Percentiles rank a stretch among this genome's conserved stretches.
phyloP scores from a whole-genome alignment of 2,113 vertebrate genomes.

The Trogon melanurus region DNA sequence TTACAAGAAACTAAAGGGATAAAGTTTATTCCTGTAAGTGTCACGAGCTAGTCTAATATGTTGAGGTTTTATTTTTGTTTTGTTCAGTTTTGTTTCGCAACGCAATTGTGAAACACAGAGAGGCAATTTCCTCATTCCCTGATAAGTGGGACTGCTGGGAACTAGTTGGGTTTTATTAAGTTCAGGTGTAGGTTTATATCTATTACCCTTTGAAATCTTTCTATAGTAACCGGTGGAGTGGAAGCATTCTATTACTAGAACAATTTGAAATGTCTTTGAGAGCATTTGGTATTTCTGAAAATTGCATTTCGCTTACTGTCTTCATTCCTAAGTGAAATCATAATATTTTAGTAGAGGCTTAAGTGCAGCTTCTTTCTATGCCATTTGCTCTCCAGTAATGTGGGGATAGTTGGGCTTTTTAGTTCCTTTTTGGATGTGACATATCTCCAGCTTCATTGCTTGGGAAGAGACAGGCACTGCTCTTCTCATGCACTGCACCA shows the following conservation, averaged over 20 bases:
- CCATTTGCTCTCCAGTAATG: background rate
- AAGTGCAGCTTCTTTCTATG: background rate
- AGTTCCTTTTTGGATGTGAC: background rate
- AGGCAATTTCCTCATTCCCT: background rate
- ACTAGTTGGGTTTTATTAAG: background rate
- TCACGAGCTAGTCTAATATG: background rate
- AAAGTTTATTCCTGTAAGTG: background rate
- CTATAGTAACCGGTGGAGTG: background rate
- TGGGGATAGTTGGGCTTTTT: background rate
- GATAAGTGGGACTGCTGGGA: background rate
- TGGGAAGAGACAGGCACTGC: background rate
- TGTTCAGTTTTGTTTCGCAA: background rate
- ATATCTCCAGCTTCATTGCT: background rate
- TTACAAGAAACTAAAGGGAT: background rate
- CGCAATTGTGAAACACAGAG: background rate
- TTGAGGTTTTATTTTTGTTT: background rate
- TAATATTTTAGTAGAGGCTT: background rate
- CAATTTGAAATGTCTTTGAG: background rate
- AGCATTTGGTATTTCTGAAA: background rate
- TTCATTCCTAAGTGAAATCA: background rate
- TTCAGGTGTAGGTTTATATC: background rate
- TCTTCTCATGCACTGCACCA: fast-evolving
- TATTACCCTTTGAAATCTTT: background rate
- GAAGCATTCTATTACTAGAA: background rate
- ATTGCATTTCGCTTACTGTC: background rate